These are phyloP conservation scores for Unio delphinus DNA, from an alignment of 2,888 invertebrate genomes.

Conservation along the genomic window DNA sequence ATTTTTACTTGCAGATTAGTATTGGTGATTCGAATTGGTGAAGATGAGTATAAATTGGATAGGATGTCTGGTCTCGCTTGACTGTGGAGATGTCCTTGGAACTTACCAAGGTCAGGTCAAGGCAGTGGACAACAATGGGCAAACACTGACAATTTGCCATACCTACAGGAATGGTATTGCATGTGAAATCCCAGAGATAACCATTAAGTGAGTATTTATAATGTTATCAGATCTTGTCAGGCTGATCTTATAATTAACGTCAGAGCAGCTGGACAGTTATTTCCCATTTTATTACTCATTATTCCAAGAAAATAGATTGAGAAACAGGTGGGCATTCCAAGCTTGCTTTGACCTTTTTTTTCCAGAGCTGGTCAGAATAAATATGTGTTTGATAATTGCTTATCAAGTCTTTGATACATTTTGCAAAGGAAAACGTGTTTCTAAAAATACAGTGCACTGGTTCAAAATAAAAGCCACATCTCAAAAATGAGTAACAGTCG, in stretches of 20 bases:
- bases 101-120: slow-evolving; percentile 87
- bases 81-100: slow-evolving; percentile 84
- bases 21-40: not conserved
- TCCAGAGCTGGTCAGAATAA: not conserved
- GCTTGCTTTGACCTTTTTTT: not conserved
- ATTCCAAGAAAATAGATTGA: not conserved
- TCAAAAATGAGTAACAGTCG: too few relatives aligned
- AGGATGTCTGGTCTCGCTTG: slow-evolving; percentile 88
- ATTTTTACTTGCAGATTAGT: too few relatives aligned
- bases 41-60: slow-evolving; percentile 73
- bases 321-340: not conserved
- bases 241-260: too few relatives aligned
- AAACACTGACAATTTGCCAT: slow-evolving; percentile 81
- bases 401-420: too few relatives aligned
- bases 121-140: slow-evolving; percentile 79
- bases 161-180: slow-evolving; percentile 87
- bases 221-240: too few relatives aligned
- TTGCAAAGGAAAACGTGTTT: too few relatives aligned
- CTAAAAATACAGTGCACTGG: too few relatives aligned
- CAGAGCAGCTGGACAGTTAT: too few relatives aligned
- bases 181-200: slow-evolving; percentile 77
- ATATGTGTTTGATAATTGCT: too few relatives aligned
- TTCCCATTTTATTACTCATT: not conserved
- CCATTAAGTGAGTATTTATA: slow-evolving; percentile 75
- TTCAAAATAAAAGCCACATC: too few relatives aligned